These are phyloP conservation scores for Cryptocheilus praepositus DNA, from an alignment of 2,888 invertebrate genomes.

Conservation along the genomic window DNA sequence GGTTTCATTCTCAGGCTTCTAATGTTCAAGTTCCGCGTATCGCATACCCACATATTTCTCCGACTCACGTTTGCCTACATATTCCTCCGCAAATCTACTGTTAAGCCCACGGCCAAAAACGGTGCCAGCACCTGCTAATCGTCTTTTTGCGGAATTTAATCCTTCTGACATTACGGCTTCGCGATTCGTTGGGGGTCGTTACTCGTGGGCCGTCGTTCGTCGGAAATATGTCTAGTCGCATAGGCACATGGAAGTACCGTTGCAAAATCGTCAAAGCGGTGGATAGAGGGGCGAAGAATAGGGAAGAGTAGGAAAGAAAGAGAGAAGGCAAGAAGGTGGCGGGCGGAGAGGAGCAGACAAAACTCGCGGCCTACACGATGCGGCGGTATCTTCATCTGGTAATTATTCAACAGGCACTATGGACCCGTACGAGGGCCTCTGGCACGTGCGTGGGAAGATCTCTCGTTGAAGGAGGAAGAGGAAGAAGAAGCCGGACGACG, in stretches of 20 bases:
- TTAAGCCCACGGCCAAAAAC: no score
- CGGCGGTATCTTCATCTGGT: slow-evolving; percentile 68
- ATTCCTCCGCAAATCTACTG: no score
- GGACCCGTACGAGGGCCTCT: slow-evolving; percentile 49
- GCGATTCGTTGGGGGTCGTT: no score
- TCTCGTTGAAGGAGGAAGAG: slow-evolving; percentile 47
- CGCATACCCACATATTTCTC: no score
- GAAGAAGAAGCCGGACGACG: slow-evolving; percentile 24
- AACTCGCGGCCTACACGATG: slow-evolving; percentile 60
- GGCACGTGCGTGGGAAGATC: slow-evolving; percentile 68
- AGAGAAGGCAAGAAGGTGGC: slow-evolving; percentile 12
- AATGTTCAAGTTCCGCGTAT: no score
- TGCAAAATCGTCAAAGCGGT: slow-evolving; percentile 38
- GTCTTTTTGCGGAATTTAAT: no score
- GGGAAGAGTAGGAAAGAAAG: neutral
- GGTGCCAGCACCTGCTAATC: no score
- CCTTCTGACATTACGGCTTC: no score
- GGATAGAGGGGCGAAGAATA: no score
- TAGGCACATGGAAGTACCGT: slow-evolving; percentile 46
- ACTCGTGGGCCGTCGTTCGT: slow-evolving; percentile 11
- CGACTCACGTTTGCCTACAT: no score
- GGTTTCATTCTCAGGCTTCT: no score
- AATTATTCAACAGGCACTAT: slow-evolving; percentile 63
- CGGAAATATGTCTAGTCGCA: slow-evolving; percentile 29
- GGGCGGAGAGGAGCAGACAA: slow-evolving; percentile 18